Percentiles rank a stretch among this genome's conserved stretches.
phyloP scores from a whole-genome alignment of 2,797 vertebrate species.

The Anniella stebbinsi region DNA sequence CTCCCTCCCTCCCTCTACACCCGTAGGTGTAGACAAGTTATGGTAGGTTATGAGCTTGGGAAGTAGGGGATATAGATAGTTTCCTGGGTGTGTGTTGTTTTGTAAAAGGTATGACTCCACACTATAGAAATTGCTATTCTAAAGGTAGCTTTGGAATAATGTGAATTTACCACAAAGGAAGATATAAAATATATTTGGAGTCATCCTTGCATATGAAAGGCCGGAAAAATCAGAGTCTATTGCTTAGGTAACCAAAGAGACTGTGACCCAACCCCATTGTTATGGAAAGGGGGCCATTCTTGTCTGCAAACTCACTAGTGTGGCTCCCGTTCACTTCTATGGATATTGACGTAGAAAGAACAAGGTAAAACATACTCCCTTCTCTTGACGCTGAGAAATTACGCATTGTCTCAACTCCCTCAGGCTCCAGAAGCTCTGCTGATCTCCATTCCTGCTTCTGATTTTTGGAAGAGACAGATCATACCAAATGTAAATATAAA shows the following conservation, averaged over 20 bases:
- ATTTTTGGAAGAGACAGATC: neutral
- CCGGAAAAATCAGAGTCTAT: neutral
- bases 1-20: too few relatives aligned
- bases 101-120: too few relatives aligned
- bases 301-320: neutral
- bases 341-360: too few relatives aligned
- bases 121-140: too few relatives aligned
- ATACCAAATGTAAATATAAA: neutral
- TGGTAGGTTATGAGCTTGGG: too few relatives aligned
- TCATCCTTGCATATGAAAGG: neutral
- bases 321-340: too few relatives aligned
- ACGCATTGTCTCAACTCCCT: neutral
- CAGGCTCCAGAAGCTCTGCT: too few relatives aligned
- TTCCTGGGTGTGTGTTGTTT: too few relatives aligned
- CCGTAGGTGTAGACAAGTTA: too few relatives aligned
- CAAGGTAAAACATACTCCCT: neutral
- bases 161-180: neutral
- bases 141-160: too few relatives aligned
- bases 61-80: too few relatives aligned
- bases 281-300: neutral
- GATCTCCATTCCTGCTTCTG: neutral
- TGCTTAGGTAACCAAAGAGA: neutral
- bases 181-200: neutral
- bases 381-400: neutral
- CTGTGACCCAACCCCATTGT: neutral